Conservation (phyloP, 2,113 vertebrate species). For the Campylomormyrus tamandua region DNA sequence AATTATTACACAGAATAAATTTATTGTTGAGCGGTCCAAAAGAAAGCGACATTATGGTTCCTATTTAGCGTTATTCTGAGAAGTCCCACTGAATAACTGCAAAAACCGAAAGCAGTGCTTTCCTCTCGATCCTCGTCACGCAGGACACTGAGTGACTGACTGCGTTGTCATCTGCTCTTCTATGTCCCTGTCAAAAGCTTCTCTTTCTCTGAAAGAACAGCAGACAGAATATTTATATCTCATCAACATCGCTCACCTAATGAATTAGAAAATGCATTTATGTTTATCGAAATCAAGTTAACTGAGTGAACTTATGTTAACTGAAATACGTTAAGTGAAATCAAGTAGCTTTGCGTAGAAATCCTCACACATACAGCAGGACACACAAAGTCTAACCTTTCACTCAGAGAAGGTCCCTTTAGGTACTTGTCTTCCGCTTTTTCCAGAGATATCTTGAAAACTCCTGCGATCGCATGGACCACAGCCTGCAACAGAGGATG, state of each 20-base stretch:
- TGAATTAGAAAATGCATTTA: not conserved
- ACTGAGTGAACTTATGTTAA: not conserved
- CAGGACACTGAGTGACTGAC: constrained; percentile 13
- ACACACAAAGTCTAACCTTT: constrained; percentile 6
- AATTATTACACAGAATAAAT: not conserved
- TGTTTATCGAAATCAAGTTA: not conserved
- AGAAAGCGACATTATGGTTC: not conserved
- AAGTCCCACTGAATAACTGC: not conserved
- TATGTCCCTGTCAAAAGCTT: constrained; percentile 41
- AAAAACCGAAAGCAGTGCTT: not conserved
- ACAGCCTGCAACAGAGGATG: constrained; percentile 9
- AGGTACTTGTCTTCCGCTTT: constrained; percentile 3
- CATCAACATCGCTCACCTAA: not conserved
- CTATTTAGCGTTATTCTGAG: not conserved
- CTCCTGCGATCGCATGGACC: constrained; percentile 1
- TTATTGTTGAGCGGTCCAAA: not conserved
- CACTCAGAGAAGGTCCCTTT: not conserved
- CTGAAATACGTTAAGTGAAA: not conserved
- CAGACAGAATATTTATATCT: not conserved
- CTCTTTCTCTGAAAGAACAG: constrained; percentile 3
- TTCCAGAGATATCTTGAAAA: constrained; percentile 6
- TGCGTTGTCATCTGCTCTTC: constrained; percentile 48
- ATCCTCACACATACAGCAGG: not conserved
- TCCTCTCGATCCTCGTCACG: not conserved
- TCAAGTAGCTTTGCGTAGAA: not conserved